These are phyloP conservation scores for Pangasianodon hypophthalmus DNA, from an alignment of 2,113 vertebrate genomes.

Conservation along the genomic window DNA sequence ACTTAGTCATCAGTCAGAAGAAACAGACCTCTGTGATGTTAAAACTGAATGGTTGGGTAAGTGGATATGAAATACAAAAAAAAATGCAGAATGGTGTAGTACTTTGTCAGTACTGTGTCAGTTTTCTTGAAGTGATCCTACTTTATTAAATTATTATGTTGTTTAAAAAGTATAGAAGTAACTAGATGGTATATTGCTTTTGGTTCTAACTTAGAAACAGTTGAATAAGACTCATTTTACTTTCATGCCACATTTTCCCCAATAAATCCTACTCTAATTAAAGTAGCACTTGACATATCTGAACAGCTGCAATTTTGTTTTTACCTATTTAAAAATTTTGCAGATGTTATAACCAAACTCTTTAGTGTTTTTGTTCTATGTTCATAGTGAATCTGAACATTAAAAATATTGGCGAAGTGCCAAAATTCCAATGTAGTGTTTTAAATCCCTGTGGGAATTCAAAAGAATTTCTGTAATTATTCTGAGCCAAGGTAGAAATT, in stretches of 20 bases:
- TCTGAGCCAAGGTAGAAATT: not conserved
- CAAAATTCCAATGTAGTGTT: not conserved
- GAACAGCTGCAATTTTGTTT: not conserved
- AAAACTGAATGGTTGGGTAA: not conserved
- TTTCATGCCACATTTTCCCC: not conserved
- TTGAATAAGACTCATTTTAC: not conserved
- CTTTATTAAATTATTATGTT: not conserved
- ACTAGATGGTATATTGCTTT: not conserved
- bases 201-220: not conserved
- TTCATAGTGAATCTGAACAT: not conserved
- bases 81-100: not conserved
- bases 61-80: not conserved
- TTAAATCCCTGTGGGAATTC: not conserved
- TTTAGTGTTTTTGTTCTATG: not conserved
- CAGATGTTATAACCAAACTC: not conserved
- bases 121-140: not conserved
- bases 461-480: constrained; percentile 1
- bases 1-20: not conserved
- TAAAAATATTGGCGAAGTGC: no score
- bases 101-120: not conserved
- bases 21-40: not conserved
- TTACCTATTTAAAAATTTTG: not conserved
- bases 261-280: not conserved
- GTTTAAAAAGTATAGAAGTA: not conserved
- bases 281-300: not conserved